Evolutionary conservation across 2,888 invertebrate species (phyloP).

Genomic region (Ichneumoninae sp.): DNA sequence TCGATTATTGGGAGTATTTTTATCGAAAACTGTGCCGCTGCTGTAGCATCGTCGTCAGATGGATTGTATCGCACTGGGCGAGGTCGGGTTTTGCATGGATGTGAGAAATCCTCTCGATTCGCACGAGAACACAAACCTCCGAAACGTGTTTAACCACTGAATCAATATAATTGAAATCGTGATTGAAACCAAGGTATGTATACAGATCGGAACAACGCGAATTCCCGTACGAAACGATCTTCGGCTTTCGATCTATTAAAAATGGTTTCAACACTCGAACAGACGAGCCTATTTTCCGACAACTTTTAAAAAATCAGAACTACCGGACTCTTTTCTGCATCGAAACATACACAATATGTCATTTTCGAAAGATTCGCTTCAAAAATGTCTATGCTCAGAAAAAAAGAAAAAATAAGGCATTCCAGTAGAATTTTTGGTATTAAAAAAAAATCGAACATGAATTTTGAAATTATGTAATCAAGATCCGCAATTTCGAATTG

Average conservation of each 20-base stretch:
- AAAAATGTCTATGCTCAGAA: no score
- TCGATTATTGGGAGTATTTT: conserved; percentile 61
- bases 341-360: no score
- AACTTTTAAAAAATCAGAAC: no score
- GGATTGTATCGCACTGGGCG: conserved; percentile 26
- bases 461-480: not conserved
- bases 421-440: no score
- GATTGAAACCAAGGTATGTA: conserved; percentile 59
- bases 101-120: conserved; percentile 51
- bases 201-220: not conserved
- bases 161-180: conserved; percentile 67
- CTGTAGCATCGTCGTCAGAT: conserved; percentile 36
- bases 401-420: no score
- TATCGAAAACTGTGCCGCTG: conserved; percentile 43
- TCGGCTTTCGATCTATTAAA: not conserved
- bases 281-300: no score
- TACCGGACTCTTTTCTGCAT: no score
- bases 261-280: no score
- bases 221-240: conserved; percentile 20
- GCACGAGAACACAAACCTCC: conserved; percentile 22
- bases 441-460: not conserved
- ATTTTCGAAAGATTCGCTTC: no score
- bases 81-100: conserved; percentile 33
- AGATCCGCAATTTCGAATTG: not conserved
- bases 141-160: conserved; percentile 67